Evolutionary conservation across 92 coral and sea anemone species (phyloP).

Genomic region (Phenganax marumi): DNA sequence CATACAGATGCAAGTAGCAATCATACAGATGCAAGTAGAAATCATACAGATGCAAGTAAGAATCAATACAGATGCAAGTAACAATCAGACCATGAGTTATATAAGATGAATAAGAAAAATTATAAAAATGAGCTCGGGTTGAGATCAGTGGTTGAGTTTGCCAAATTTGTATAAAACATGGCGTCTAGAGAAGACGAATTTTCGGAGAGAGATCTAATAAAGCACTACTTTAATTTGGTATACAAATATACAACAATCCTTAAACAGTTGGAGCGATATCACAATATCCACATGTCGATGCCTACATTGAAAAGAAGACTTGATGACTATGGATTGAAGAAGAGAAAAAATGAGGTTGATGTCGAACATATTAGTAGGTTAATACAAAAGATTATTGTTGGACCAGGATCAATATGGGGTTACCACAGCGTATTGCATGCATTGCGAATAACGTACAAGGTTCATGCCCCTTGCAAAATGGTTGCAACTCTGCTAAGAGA

Average conservation of each 20-base stretch:
- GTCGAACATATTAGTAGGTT: conserved; percentile 3
- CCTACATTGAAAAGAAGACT: conserved; percentile 10
- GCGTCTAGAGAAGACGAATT: neutral
- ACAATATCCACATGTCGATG: conserved; percentile 12
- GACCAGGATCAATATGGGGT: neutral
- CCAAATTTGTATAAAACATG: neutral
- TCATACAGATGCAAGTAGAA: no score
- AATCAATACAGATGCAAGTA: no score
- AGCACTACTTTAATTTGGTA: conserved; percentile 1
- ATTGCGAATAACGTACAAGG: neutral
- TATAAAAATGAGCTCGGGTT: no score
- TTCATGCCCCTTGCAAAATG: conserved; percentile 6
- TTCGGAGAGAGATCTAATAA: conserved; percentile 7
- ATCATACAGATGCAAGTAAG: no score
- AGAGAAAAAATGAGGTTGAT: conserved; percentile 10
- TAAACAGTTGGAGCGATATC: conserved; percentile 13
- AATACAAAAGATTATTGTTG: conserved; percentile 1
- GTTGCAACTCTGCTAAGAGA: conserved; percentile 15
- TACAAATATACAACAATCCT: neutral
- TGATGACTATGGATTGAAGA: conserved; percentile 19
- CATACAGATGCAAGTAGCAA: no score
- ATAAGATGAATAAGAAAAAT: no score
- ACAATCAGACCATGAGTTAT: no score
- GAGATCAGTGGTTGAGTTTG: no score
- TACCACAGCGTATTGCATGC: conserved; percentile 10